Evolutionary conservation across 1,140 invertebrate genomes (phyloP), one percentile per base, ranked within the genome.

Genomic region (Saxidomus purpurata): DNA sequence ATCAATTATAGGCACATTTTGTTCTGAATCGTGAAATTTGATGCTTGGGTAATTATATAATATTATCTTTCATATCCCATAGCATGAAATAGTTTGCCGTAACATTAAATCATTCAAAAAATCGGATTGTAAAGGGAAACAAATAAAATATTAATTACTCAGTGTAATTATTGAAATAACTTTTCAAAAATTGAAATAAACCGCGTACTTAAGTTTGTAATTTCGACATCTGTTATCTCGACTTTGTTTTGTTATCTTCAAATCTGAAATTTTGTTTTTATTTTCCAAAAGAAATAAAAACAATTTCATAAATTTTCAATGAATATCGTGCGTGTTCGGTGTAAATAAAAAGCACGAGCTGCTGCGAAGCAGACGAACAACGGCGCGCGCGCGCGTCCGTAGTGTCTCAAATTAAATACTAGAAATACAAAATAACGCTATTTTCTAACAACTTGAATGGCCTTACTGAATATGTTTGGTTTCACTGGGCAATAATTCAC

Each of bases 391-490:
- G 40, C 76, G 76, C 76, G 76, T 79, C 76, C 76, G 2, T 25
- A 52, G 40, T 71, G 67, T 71, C 67, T 71, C 67, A 71, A 79
- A 79, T 79, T 79, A 36, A 79, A 79, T 52, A 55, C 71, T 43
- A 76, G 40, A 76, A 76, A 79, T 79, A 52, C 43, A 79, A 55
- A 79, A 79, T 79, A 79, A 79, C 31, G 76, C 43, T 49, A 79
- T 79, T 79, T 79, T 79, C 55, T 79, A 79, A 79, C 76, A 79
- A 55, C 34, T 79, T 79, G 25, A 79, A 52, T 79, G 49, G 47
- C 6, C 36, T 52, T 55, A 19, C 9, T 52, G 19, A 55, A 34
- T 49, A 55, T 55, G 17, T 38, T 52, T 55, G 17, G 49, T 49
- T 28, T 49, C 22, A 59, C 13, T 79, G 25, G 76, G 47, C 76